Base-by-base conservation (phyloP, 2,113 vertebrate species). In the Zosterops hypoxanthus region DNA sequence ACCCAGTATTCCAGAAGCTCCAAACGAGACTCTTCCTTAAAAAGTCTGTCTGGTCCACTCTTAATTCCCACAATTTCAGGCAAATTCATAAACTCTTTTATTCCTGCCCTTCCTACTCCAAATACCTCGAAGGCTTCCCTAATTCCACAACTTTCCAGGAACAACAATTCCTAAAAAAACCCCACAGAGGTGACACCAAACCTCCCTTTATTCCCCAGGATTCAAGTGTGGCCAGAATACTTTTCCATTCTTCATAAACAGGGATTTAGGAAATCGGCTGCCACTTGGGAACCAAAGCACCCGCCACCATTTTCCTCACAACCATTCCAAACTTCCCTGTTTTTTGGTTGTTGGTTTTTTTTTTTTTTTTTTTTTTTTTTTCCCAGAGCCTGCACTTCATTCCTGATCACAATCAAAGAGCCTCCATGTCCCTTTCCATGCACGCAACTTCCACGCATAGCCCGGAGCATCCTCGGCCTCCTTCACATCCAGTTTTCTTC, bases 401-500 rank as follows among this genome's bases (percentile, higher is more conserved):
- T 14, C 72, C 90, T 8, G 2, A 89, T 94, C 92, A 91, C 33
- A 2, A 60, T 89, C 95, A 96, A 89, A 68, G 34, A 25, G 28
- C 34, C 16, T 70, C 72, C 1, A 1, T 0, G 1, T 29, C n/a
- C 64, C 86, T 57, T 60, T 84, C 23, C 0, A 9, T 0, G 50
- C 89, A 86, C 19, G 19, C 90, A 66, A 70, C 31, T 14, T 22
- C 2, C 55, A 65, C 0, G 7, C 1, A 1, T 68, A 23, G 92
- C 95, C 93, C 1, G 22, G 61, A 64, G 96, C 87, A 21, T 12
- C 84, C 52, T 66, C 34, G 12, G 20, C 41, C 53, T 68, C 92
- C 81, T 89, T 95, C 93, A 71, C 90, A 87, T 93, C 70, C 44
- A 21, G 12, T 95, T 82, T 60, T 22, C 90, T 16, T 89, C 92